These are phyloP conservation scores for Theristicus caerulescens DNA, from an alignment of 2,113 vertebrate genomes.

Conservation along the genomic window DNA sequence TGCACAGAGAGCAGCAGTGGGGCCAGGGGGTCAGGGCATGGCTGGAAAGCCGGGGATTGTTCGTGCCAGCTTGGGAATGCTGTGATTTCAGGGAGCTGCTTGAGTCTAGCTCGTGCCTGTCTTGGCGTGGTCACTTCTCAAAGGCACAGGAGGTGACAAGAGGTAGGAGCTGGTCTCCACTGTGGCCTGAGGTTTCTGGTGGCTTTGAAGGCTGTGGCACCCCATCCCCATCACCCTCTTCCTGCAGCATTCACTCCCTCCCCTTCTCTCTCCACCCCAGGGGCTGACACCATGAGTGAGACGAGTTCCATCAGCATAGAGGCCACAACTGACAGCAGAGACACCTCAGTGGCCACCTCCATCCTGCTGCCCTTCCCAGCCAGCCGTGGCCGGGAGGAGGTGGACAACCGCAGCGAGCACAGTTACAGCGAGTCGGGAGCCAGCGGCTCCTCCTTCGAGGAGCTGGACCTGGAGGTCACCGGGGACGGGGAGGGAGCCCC, in stretches of 20 bases:
- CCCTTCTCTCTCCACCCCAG: slow-evolving; percentile 46
- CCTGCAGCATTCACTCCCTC: background rate
- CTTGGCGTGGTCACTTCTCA: background rate
- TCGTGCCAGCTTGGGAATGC: background rate
- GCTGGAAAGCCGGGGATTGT: background rate
- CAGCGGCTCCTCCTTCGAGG: slow-evolving; percentile 95
- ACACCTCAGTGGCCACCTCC: slow-evolving; percentile 81
- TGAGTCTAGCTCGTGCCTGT: background rate
- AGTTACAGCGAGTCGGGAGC: slow-evolving; percentile 87
- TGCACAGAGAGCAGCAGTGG: background rate
- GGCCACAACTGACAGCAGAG: slow-evolving; percentile 83
- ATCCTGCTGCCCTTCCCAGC: slow-evolving; percentile 71
- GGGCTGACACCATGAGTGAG: slow-evolving; percentile 74
- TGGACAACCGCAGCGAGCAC: slow-evolving; percentile 77
- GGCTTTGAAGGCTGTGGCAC: background rate
- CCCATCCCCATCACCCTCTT: background rate
- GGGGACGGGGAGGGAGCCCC: slow-evolving; percentile 51
- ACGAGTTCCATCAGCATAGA: slow-evolving; percentile 82
- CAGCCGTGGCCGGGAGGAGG: slow-evolving; percentile 78
- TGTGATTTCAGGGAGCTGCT: background rate
- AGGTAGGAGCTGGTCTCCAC: background rate
- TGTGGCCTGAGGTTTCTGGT: background rate
- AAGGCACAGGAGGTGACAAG: background rate
- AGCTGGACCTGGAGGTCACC: slow-evolving; percentile 86
- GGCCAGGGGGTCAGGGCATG: background rate